Percentiles rank a stretch among this genome's conserved stretches.
Evolutionary conservation across 2,797 vertebrate species (phyloP).

Genomic region (Danio albolineatus): DNA sequence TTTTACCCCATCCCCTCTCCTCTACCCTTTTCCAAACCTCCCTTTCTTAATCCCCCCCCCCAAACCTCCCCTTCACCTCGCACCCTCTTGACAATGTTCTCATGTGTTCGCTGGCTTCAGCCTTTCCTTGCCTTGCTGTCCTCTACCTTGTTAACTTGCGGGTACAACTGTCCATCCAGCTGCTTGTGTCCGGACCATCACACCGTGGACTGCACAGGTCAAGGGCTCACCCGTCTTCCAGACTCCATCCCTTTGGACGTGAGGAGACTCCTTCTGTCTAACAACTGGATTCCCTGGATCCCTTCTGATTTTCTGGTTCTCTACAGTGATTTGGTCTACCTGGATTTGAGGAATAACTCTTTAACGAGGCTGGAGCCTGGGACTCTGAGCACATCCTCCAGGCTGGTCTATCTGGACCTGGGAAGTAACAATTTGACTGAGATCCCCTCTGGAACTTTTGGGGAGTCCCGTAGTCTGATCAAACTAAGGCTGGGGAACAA

Average conservation of each 20-base stretch:
- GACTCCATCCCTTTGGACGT: conserved; percentile 88
- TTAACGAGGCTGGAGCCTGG: conserved; percentile 86
- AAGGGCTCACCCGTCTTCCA: conserved; percentile 86
- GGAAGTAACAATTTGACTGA: conserved; percentile 91
- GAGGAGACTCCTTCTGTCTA: conserved; percentile 87
- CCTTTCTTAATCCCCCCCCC: conserved; percentile 63
- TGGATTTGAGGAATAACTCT: conserved; percentile 92
- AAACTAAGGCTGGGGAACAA: conserved; percentile 88
- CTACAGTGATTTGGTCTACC: conserved; percentile 90
- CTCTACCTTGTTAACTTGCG: conserved; percentile 72
- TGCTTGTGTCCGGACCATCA: conserved; percentile 91
- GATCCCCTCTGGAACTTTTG: conserved; percentile 86
- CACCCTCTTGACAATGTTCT: conserved; percentile 82
- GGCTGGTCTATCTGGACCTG: conserved; percentile 89
- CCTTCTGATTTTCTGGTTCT: conserved; percentile 91
- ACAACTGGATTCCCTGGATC: conserved; percentile 89
- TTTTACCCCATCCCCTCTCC: conserved; percentile 58
- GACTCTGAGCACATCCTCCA: conserved; percentile 86
- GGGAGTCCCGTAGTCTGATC: conserved; percentile 85
- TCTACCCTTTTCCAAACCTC: conserved; percentile 60
- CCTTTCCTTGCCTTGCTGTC: conserved; percentile 81
- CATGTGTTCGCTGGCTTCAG: conserved; percentile 83
- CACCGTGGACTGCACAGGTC: conserved; percentile 89
- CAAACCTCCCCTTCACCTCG: conserved; percentile 69
- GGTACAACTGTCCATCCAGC: conserved; percentile 83